These are phyloP conservation scores for Phalloptychus januarius DNA, from an alignment of 2,797 vertebrate species.

Conservation along the genomic window DNA sequence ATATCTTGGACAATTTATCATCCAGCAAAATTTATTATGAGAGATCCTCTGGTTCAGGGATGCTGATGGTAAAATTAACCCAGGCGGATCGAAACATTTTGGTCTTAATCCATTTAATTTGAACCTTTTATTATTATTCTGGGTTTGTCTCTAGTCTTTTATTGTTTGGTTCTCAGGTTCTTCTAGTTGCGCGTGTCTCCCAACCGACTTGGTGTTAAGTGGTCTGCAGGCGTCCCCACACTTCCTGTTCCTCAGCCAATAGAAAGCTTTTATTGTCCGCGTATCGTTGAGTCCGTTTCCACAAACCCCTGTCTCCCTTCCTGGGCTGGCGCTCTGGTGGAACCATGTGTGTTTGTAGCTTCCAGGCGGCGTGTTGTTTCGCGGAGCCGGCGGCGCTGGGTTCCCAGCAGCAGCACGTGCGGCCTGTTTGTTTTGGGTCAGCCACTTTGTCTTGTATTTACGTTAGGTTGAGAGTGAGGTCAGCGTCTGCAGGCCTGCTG, in stretches of 20 bases:
- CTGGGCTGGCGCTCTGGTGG: background rate
- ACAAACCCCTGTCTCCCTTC: background rate
- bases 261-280: constrained; percentile 1
- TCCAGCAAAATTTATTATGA: too few species aligned
- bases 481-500: constrained; percentile 58
- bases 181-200: background rate
- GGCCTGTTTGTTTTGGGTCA: constrained; percentile 62
- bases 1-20: too few species aligned
- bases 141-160: background rate
- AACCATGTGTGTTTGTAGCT: constrained; percentile 33
- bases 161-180: background rate
- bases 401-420: constrained; percentile 52
- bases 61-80: background rate
- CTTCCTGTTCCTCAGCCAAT: constrained; percentile 7
- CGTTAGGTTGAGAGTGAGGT: constrained; percentile 63
- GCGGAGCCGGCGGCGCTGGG: constrained; percentile 15
- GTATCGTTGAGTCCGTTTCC: background rate
- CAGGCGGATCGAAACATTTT: background rate
- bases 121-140: background rate
- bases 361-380: background rate
- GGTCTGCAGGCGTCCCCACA: constrained; percentile 6
- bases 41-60: too few species aligned
- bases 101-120: background rate
- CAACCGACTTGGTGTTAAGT: background rate
- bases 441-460: constrained; percentile 64